phyloP scores from a whole-genome alignment of 2,888 invertebrate genomes.

The Mantis religiosa region DNA sequence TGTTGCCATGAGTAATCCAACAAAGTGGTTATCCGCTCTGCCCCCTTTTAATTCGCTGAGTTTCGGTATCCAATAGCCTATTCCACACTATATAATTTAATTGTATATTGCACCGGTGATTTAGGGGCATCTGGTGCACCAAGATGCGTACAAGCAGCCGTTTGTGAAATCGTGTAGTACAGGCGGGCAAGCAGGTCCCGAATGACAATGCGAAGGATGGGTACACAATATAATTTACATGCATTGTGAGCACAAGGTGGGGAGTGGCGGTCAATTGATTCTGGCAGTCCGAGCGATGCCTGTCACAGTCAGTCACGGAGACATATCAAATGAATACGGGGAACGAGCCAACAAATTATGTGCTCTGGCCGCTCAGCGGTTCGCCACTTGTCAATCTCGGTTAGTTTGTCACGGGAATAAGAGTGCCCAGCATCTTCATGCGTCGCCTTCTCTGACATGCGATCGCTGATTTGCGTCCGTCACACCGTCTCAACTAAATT shows the following conservation, averaged over 20 bases:
- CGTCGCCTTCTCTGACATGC: background rate
- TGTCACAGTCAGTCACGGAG: background rate
- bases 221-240: background rate
- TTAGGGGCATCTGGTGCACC: background rate
- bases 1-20: no score
- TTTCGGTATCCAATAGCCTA: no score
- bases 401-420: background rate
- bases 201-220: background rate
- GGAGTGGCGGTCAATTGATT: constrained; percentile 8
- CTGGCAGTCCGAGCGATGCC: background rate
- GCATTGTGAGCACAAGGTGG: background rate
- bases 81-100: no score
- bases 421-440: background rate
- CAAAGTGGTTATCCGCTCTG: no score
- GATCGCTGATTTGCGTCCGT: background rate
- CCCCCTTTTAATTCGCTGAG: no score
- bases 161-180: background rate
- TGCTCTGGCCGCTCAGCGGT: background rate
- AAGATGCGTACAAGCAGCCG: background rate
- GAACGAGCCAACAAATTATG: background rate
- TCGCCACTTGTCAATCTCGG: background rate
- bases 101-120: background rate
- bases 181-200: background rate
- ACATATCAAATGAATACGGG: background rate
- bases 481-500: no score